Base-by-base conservation (phyloP, 2,113 vertebrate genomes). In the Bujurquina vittata region DNA sequence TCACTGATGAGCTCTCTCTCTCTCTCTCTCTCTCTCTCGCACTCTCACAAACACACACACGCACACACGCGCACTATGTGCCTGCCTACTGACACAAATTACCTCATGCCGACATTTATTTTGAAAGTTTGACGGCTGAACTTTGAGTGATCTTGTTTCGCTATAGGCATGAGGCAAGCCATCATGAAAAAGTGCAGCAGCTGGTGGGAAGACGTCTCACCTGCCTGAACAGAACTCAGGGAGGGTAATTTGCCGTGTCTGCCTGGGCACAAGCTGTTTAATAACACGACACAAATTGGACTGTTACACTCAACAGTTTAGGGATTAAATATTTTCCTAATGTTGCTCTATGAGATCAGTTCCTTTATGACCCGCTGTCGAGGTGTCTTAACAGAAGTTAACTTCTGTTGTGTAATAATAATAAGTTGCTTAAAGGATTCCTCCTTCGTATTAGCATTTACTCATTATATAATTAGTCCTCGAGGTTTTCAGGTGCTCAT, bases 41-140 rank as follows among this genome's bases (percentile, higher is more conserved):
- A 29, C 60, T 11, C 86, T 35, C 82, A 33, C 69, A 37, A 77
- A 31, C 82, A 78, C 83, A 54, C 63, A 49, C 62, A 8, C 74
- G 10, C 52, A 0, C 67, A n/a, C 35, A 18, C 6, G 11, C 78
- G 57, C 89, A 61, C 82, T 84, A 62, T 54, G 77, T 43, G 80
- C 87, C 88, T 92, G 86, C 83, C 88, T 90, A 88, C 89, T 92
- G 86, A 92, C 93, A 92, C 92, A 93, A 94, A 94, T 94, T 91
- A 94, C 91, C 92, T 92, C 93, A 93, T 91, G 92, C 92, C 84
- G 88, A 92, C 91, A 93, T 93, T 92, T 91, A 91, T 93, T 94
- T 91, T 92, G 85, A 93, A 94, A 94, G 91, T 93, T 94, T 94
- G 93, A 93, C 87, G 86, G 93, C 90, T 94, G 91, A 94, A 94